Evolutionary conservation across 2,888 invertebrate genomes (phyloP).

Genomic region (Nemoura dubitans): DNA sequence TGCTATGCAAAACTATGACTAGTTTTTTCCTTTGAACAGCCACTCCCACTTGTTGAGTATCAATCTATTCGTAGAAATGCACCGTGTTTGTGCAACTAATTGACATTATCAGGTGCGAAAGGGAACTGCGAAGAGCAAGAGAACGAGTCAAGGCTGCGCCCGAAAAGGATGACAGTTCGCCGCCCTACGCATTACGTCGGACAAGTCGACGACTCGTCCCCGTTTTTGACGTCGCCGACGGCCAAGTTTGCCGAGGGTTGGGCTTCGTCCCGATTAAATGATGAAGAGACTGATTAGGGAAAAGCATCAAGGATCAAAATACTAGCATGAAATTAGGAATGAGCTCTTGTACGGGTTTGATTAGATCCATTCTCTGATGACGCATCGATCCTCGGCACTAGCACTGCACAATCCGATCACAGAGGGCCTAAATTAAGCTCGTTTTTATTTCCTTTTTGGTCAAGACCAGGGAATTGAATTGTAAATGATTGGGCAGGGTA

Average conservation of each 20-base stretch:
- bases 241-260: neutral
- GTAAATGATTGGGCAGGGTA: conserved; percentile 16
- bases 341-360: neutral
- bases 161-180: neutral
- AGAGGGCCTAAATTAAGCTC: neutral
- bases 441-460: neutral
- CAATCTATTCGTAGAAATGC: conserved; percentile 15
- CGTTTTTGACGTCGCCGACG: neutral
- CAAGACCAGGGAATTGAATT: conserved; percentile 16
- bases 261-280: neutral
- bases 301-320: neutral
- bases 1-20: neutral
- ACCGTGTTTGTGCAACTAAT: neutral
- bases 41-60: conserved; percentile 37
- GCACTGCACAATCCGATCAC: conserved; percentile 39
- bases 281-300: neutral
- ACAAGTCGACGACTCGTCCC: neutral
- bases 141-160: neutral
- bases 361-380: conserved; percentile 60
- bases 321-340: neutral
- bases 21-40: neutral
- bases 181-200: neutral
- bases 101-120: neutral
- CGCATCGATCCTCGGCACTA: conserved; percentile 65
- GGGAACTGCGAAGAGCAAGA: neutral